phyloP scores from a whole-genome alignment of 2,888 invertebrate species.

The Cephalotes varians region DNA sequence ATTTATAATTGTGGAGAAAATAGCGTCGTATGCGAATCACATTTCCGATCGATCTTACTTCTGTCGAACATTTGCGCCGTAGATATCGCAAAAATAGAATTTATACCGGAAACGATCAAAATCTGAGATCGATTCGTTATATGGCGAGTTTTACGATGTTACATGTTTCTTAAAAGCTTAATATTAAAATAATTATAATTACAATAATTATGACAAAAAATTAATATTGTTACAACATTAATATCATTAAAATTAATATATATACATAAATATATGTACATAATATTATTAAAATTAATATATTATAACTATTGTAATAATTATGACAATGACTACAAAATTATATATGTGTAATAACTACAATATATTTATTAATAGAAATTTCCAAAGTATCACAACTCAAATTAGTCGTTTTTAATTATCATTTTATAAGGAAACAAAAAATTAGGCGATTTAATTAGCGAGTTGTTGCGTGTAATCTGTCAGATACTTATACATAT shows the following conservation, averaged over 20 bases:
- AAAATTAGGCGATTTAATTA: not conserved
- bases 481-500: not conserved
- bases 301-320: not conserved
- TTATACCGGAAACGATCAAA: not conserved
- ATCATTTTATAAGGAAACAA: not conserved
- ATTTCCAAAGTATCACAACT: not conserved
- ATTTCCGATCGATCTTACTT: not conserved
- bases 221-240: too few relatives aligned
- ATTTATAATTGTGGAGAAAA: constrained; percentile 27
- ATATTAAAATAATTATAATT: not conserved
- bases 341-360: not conserved
- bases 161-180: not conserved
- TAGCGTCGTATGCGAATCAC: not conserved
- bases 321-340: not conserved
- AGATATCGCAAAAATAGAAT: not conserved
- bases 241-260: too few relatives aligned
- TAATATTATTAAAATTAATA: not conserved
- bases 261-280: too few relatives aligned
- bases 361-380: not conserved
- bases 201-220: not conserved
- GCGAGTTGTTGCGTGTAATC: not conserved
- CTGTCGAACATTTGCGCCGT: not conserved
- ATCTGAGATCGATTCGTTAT: not conserved
- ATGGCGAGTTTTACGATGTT: not conserved
- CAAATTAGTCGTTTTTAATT: not conserved